Evolutionary conservation across 2,888 invertebrate species (phyloP).

Genomic region (Watsonalla cultraria): DNA sequence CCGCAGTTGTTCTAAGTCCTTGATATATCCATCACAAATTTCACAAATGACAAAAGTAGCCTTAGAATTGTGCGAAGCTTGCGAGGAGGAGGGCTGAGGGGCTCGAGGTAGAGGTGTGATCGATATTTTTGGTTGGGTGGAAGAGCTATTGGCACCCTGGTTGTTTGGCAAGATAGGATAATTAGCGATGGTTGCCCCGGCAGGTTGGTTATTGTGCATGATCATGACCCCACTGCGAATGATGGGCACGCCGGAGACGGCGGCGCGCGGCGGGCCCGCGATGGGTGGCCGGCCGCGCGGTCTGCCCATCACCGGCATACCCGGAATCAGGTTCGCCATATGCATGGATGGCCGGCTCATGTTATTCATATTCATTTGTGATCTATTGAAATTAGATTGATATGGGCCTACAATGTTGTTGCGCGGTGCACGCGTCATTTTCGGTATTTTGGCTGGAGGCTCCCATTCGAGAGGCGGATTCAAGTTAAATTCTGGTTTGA

Average conservation of each 20-base stretch:
- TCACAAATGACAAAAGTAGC: conserved; percentile 96
- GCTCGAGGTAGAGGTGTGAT: conserved; percentile 92
- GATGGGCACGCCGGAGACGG: conserved; percentile 67
- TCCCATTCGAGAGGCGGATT: conserved; percentile 95
- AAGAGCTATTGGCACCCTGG: conserved; percentile 44
- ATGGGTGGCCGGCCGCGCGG: conserved; percentile 72
- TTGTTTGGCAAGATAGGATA: conserved; percentile 62
- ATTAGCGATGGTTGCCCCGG: conserved; percentile 62
- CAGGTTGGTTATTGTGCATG: conserved; percentile 79
- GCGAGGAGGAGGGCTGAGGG: conserved; percentile 67
- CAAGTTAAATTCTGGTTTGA: conserved; percentile 92
- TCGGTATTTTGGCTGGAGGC: conserved; percentile 95
- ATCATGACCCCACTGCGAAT: conserved; percentile 82
- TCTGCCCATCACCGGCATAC: conserved; percentile 55
- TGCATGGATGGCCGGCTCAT: conserved; percentile 56
- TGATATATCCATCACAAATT: conserved; percentile 98
- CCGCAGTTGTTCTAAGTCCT: conserved; percentile 95
- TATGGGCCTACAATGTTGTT: conserved; percentile 65
- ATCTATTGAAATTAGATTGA: conserved; percentile 69
- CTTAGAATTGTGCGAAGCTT: conserved; percentile 74
- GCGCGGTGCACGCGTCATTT: conserved; percentile 70
- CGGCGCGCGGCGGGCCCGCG: conserved; percentile 43
- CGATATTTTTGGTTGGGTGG: conserved; percentile 93
- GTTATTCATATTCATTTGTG: conserved; percentile 68
- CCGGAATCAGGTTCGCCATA: conserved; percentile 44